Evolutionary conservation across 2,113 vertebrate species (phyloP), one percentile per base, ranked within the genome.

Genomic region (Narcine bancroftii): DNA sequence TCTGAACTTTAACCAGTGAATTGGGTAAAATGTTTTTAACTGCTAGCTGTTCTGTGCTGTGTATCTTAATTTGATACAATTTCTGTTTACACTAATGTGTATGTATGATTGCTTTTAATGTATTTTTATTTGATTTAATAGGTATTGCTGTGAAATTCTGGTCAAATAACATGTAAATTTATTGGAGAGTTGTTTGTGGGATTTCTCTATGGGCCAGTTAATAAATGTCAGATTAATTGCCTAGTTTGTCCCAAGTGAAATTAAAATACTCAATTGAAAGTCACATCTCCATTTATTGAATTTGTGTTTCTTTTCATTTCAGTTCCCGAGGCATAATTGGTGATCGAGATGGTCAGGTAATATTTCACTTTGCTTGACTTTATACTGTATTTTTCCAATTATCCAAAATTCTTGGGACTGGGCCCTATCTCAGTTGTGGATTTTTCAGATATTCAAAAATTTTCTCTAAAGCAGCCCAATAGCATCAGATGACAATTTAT

Each of bases 281-380:
- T 77, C 19, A 26, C 24, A 77, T 11, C n/a, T 33, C 0, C 6
- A 63, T 60, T 87, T 15, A 60, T 87, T 60, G 33, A n/a, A n/a
- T 63, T 19, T 36, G 56, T 87, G 50, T 87, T 91, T 21, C 42
- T 69, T 91, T 89, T 21, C 60, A 45, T 47, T 24, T 47, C 89
- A 91, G 89, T 91, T 91, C 89, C 65, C 63, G 89, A 47, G 65
- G 63, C 63, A 69, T 47, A 2, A 47, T 91, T 69, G 89, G 63
- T 47, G 63, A 89, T 10, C 36, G 89, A 91, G 89, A 91, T 91
- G 89, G 89, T 13, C 89, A 91, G 89, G 89, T 91, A 69, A 91
- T 17, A 71, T 47, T 89, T 83, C 36, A 60, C 15, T 81, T 75
- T 75, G 72, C 72, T 75, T n/a, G n/a, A n/a, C n/a, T n/a, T n/a